Evolutionary conservation across 2,113 vertebrate genomes (phyloP).

Genomic region (Eclectus roratus): DNA sequence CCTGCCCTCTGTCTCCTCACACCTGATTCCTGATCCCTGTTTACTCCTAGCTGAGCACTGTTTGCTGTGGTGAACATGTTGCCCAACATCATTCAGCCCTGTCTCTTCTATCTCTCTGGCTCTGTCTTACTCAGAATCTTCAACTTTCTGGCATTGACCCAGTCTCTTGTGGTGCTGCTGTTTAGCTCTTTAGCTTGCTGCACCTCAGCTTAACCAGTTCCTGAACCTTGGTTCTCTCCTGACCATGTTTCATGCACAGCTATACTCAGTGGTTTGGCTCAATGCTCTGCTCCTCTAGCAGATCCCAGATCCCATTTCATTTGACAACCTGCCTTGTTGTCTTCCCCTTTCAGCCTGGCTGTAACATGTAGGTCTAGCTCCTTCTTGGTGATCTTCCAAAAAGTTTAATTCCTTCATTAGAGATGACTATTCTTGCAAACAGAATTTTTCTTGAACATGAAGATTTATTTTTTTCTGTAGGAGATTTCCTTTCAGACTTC

Average conservation of each 20-base stretch:
- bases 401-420: not conserved
- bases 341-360: not conserved
- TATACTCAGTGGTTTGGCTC: not conserved
- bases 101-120: not conserved
- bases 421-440: not conserved
- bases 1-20: not conserved
- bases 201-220: not conserved
- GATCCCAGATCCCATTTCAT: not conserved
- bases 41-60: not conserved
- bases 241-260: not conserved
- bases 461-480: not conserved
- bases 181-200: not conserved
- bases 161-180: not conserved
- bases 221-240: not conserved
- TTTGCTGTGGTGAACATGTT: not conserved
- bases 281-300: not conserved
- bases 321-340: not conserved
- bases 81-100: not conserved
- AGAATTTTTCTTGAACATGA: not conserved
- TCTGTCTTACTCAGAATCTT: not conserved
- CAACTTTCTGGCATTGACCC: not conserved
- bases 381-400: not conserved
- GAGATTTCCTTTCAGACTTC: not conserved
- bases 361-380: not conserved
- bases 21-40: not conserved